Conservation (phyloP, 2,888 invertebrate genomes). For the Apocheima hispidaria region DNA sequence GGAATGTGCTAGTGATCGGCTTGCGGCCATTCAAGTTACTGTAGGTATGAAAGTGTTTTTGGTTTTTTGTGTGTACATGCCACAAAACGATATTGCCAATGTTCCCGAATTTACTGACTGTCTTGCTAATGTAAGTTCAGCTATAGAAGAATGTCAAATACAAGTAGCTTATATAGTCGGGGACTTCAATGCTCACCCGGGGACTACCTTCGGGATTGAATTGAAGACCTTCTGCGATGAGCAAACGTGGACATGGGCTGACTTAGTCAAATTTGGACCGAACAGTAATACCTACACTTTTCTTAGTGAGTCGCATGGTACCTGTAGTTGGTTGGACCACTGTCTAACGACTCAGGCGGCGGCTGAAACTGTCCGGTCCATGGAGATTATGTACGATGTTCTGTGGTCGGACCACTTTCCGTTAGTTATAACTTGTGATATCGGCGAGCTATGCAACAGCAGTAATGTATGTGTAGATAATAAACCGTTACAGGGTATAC, state of each 20-base stretch:
- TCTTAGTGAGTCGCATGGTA: too few relatives aligned
- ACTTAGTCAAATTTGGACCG: too few relatives aligned
- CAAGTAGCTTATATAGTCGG: neutral
- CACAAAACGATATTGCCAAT: too few relatives aligned
- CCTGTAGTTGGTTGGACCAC: neutral
- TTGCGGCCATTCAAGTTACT: too few relatives aligned
- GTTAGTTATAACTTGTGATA: neutral
- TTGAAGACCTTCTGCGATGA: too few relatives aligned
- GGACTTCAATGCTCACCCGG: neutral
- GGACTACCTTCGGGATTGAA: neutral
- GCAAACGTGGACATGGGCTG: too few relatives aligned
- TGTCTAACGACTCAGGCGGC: neutral
- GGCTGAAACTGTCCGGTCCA: neutral
- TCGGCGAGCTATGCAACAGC: neutral
- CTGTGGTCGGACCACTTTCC: conserved; percentile 1
- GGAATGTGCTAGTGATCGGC: too few relatives aligned
- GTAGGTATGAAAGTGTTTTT: too few relatives aligned
- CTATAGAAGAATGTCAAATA: neutral
- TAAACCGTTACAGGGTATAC: neutral
- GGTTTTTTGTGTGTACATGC: too few relatives aligned
- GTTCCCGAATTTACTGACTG: neutral
- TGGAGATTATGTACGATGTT: neutral
- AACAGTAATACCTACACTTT: too few relatives aligned
- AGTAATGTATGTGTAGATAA: neutral
- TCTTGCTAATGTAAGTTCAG: neutral